Evolutionary conservation across 2,797 vertebrate species (phyloP).

Genomic region (Phaenicophaeus curvirostris): DNA sequence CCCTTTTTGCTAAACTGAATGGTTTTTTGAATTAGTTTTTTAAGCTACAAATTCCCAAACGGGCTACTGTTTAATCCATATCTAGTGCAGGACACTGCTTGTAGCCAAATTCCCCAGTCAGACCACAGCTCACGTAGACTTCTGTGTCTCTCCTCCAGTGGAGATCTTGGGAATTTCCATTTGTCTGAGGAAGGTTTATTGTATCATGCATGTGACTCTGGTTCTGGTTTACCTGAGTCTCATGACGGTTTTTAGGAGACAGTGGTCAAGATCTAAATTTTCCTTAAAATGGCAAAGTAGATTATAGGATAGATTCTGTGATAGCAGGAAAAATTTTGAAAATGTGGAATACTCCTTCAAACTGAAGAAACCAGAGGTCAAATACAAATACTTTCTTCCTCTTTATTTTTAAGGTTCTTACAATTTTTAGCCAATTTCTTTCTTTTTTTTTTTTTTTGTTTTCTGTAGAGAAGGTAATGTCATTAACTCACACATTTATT

Average conservation of each 20-base stretch:
- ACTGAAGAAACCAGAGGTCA: background rate
- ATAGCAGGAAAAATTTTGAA: background rate
- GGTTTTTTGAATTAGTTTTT: background rate
- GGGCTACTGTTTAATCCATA: background rate
- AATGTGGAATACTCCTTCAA: background rate
- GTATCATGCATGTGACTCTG: background rate
- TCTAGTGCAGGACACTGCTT: background rate
- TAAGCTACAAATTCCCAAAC: background rate
- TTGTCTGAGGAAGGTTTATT: background rate
- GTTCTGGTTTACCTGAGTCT: constrained; percentile 16
- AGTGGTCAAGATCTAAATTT: background rate
- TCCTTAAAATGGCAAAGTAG: background rate
- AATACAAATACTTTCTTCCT: background rate
- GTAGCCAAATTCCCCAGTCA: background rate
- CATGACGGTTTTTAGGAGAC: background rate
- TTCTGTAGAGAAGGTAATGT: rapidly evolving
- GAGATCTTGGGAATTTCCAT: constrained; percentile 21
- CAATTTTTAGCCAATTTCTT: background rate
- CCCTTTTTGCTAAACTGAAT: background rate
- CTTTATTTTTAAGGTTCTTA: background rate
- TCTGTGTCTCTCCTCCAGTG: background rate
- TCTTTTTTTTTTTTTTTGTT: background rate
- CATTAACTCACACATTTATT: background rate
- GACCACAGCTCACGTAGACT: background rate
- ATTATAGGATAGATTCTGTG: background rate